A percentile compares a stretch with the other conserved stretches of the same genome.
phyloP scores from a whole-genome alignment of 1,140 invertebrate species.

The Drosophila novamexicana region DNA sequence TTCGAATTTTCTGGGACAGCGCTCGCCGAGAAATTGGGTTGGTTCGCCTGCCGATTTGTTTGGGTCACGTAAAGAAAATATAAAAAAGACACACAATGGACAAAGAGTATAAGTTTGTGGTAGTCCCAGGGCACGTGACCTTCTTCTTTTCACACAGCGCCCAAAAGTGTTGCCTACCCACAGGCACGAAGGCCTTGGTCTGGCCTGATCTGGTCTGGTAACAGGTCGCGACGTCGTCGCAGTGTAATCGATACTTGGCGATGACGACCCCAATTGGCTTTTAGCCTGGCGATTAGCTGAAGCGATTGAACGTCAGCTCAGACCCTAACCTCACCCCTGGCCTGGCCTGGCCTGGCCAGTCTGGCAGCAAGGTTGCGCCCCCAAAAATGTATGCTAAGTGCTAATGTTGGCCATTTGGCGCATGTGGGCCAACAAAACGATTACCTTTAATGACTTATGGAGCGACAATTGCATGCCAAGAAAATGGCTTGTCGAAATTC shows the following conservation, averaged over 20 bases:
- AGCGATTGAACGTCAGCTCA: conserved; percentile 8
- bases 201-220: conserved; percentile 27
- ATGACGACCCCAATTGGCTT: conserved; percentile 51
- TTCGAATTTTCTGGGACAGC: conserved; percentile 79
- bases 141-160: conserved; percentile 19
- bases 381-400: conserved; percentile 65
- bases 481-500: conserved; percentile 6
- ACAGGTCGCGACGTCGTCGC: conserved; percentile 35
- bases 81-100: conserved; percentile 57
- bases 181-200: conserved; percentile 1
- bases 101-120: conserved; percentile 66
- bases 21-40: conserved; percentile 16
- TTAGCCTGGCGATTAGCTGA: conserved; percentile 34
- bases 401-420: conserved; percentile 75
- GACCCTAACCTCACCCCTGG: background rate
- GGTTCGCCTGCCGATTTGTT: conserved; percentile 35
- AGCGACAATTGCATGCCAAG: conserved; percentile 73
- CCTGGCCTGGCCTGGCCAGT: background rate
- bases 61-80: conserved; percentile 28
- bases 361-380: conserved; percentile 72
- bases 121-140: conserved; percentile 60
- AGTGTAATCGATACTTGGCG: conserved; percentile 32
- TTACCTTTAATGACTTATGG: conserved; percentile 82
- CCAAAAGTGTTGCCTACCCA: conserved; percentile 40
- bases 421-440: conserved; percentile 79